These are phyloP conservation scores for Oophaga pumilio DNA, from an alignment of 2,113 vertebrate genomes.

Conservation along the genomic window DNA sequence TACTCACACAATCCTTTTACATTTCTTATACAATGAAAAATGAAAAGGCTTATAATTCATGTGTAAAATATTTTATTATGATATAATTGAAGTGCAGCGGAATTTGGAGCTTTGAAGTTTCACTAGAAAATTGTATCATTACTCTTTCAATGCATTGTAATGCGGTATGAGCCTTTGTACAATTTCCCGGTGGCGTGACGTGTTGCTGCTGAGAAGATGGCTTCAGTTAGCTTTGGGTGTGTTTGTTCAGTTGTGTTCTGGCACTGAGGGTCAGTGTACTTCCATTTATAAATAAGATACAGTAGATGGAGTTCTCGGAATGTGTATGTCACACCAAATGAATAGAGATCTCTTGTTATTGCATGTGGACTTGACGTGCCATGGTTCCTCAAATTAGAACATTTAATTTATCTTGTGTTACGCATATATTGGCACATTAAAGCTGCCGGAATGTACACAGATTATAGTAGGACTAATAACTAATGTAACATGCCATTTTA, in stretches of 20 bases:
- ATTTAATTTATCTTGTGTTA: background rate
- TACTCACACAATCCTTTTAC: background rate
- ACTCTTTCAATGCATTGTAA: slow-evolving; percentile 1
- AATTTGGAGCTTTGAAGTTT: slow-evolving; percentile 14
- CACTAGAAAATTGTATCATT: slow-evolving; percentile 5
- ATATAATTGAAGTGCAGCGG: background rate
- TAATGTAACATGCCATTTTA: background rate
- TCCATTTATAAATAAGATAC: slow-evolving; percentile 3
- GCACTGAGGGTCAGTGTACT: background rate
- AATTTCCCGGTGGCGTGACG: background rate
- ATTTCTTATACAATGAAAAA: slow-evolving; percentile 4
- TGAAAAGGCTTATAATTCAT: background rate
- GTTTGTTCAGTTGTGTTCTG: slow-evolving; percentile 7
- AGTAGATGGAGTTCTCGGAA: background rate
- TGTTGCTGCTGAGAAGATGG: background rate
- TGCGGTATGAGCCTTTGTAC: background rate
- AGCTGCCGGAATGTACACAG: background rate
- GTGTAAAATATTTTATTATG: slow-evolving; percentile 17
- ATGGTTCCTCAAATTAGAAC: background rate
- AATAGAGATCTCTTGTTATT: background rate
- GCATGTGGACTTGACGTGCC: background rate
- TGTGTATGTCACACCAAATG: background rate
- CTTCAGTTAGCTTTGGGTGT: background rate
- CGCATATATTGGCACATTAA: background rate
- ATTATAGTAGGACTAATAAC: background rate